phyloP scores from a whole-genome alignment of 2,888 invertebrate genomes.

The Noctua comes region DNA sequence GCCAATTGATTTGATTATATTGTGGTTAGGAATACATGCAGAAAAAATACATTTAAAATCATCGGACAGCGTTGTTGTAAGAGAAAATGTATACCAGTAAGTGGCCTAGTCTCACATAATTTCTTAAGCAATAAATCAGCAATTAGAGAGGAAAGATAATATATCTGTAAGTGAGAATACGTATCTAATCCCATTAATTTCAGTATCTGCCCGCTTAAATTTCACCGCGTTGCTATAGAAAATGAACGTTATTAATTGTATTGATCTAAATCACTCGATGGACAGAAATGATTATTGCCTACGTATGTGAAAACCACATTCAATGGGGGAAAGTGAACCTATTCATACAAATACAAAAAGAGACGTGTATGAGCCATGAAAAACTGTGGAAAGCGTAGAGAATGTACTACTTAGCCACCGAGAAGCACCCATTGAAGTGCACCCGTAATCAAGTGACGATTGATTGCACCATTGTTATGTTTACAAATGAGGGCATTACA shows the following conservation, averaged over 20 bases:
- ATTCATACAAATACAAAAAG: constrained; percentile 68
- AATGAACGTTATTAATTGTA: constrained; percentile 59
- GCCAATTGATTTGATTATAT: neutral
- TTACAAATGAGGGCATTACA: constrained; percentile 55
- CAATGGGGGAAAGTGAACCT: constrained; percentile 72
- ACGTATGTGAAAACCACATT: constrained; percentile 65
- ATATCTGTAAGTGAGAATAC: constrained; percentile 50
- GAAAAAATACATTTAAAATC: constrained; percentile 10
- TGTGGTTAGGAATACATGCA: neutral
- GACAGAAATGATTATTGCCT: constrained; percentile 43
- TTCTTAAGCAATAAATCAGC: constrained; percentile 47
- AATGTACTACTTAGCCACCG: constrained; percentile 34
- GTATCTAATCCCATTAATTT: constrained; percentile 57
- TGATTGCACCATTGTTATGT: constrained; percentile 63
- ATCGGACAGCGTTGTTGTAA: neutral
- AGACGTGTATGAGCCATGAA: constrained; percentile 61
- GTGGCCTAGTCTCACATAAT: constrained; percentile 39
- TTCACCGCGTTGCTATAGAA: constrained; percentile 46
- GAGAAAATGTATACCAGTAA: constrained; percentile 37
- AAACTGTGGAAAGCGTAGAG: constrained; percentile 68
- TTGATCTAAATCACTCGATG: constrained; percentile 54
- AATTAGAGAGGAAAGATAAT: constrained; percentile 48
- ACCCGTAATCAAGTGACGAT: constrained; percentile 55
- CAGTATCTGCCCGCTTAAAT: constrained; percentile 43
- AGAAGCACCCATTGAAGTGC: constrained; percentile 54